These are phyloP conservation scores for Incurvaria masculella DNA, from an alignment of 2,888 invertebrate genomes.

Conservation along the genomic window DNA sequence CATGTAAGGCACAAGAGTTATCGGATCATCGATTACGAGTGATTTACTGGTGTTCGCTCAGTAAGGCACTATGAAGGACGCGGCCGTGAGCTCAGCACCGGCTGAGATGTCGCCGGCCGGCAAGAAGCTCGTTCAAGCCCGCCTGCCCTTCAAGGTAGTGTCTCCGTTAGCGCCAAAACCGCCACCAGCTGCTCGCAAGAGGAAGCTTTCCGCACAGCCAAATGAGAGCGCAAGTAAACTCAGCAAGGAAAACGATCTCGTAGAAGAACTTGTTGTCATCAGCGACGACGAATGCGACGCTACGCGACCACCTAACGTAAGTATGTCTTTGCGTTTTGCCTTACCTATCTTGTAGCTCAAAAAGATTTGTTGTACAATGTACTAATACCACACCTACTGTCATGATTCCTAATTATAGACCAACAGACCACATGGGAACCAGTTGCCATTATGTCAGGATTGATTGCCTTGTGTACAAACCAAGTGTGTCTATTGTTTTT, in stretches of 20 bases:
- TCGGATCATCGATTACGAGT: too few relatives aligned
- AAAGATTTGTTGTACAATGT: too few relatives aligned
- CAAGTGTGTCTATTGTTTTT: too few relatives aligned
- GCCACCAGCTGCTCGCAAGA: slow-evolving; percentile 33
- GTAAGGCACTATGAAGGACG: neutral
- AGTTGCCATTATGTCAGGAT: too few relatives aligned
- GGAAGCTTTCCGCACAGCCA: slow-evolving; percentile 40
- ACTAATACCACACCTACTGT: too few relatives aligned
- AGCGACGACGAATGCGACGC: slow-evolving; percentile 42
- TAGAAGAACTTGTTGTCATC: slow-evolving; percentile 31
- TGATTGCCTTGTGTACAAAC: too few relatives aligned
- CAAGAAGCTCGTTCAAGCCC: slow-evolving; percentile 60
- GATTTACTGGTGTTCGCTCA: too few relatives aligned
- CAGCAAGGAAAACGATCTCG: slow-evolving; percentile 34
- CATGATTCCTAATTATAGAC: too few relatives aligned
- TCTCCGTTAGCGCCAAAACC: slow-evolving; percentile 29
- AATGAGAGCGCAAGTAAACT: slow-evolving; percentile 35
- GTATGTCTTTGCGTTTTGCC: too few relatives aligned
- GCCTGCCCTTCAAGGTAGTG: slow-evolving; percentile 57
- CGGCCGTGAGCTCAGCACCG: neutral
- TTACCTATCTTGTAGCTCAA: too few relatives aligned
- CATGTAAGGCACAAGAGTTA: too few relatives aligned
- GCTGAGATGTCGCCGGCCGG: neutral
- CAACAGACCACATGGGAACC: too few relatives aligned
- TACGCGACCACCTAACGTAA: slow-evolving; percentile 6